Evolutionary conservation across 2,113 vertebrate species (phyloP).

Genomic region (Myotis lucifugus): DNA sequence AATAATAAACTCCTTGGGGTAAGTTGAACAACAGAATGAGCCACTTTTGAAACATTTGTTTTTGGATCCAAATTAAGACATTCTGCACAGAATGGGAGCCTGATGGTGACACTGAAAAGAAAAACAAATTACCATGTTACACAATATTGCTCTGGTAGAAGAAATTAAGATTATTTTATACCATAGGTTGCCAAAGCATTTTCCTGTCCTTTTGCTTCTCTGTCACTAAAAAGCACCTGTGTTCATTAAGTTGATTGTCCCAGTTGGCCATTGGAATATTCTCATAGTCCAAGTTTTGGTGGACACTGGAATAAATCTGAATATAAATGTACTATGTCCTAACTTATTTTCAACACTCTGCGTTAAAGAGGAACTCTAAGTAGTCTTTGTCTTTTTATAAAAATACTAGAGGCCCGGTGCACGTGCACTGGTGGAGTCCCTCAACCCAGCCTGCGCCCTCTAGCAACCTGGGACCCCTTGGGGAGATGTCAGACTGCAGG

Average conservation of each 20-base stretch:
- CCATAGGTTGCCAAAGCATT: slow-evolving; percentile 1
- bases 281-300: background rate
- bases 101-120: background rate
- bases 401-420: too few relatives aligned
- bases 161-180: slow-evolving; percentile 54
- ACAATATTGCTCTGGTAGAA: slow-evolving; percentile 20
- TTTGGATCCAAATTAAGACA: slow-evolving; percentile 33
- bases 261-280: background rate
- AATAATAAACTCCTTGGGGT: background rate
- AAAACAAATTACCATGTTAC: slow-evolving; percentile 54
- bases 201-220: slow-evolving; percentile 23
- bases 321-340: background rate
- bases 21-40: background rate
- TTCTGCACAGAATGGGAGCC: slow-evolving; percentile 44
- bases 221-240: slow-evolving; percentile 1
- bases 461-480: too few relatives aligned
- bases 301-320: background rate
- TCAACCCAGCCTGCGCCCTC: too few relatives aligned
- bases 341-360: background rate
- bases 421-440: too few relatives aligned
- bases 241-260: background rate
- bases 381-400: slow-evolving; percentile 17
- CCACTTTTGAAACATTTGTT: background rate
- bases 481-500: too few relatives aligned
- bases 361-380: background rate